phyloP scores from a whole-genome alignment of 2,888 invertebrate species.

The Lacanobia wlatinum region DNA sequence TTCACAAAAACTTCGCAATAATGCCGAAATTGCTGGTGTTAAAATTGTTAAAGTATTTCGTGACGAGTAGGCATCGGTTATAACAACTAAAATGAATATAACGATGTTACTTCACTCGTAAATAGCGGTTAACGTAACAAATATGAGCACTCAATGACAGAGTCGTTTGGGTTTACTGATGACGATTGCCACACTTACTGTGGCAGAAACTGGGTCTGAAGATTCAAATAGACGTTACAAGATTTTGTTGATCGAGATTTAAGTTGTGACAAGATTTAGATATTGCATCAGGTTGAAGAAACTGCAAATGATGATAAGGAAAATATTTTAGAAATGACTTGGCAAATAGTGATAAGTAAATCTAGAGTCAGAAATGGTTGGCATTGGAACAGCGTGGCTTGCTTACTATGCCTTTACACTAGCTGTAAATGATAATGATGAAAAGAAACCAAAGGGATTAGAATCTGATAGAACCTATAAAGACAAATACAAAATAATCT shows the following conservation, averaged over 20 bases:
- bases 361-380: background rate
- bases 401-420: background rate
- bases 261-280: conserved; percentile 17
- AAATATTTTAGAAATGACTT: background rate
- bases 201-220: conserved; percentile 30
- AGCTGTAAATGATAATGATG: conserved; percentile 1
- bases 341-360: background rate
- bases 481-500: background rate
- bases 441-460: background rate
- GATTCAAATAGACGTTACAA: conserved; percentile 14
- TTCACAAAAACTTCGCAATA: conserved; percentile 32
- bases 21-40: conserved; percentile 24
- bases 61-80: conserved; percentile 14
- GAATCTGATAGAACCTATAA: background rate
- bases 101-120: conserved; percentile 41
- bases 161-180: conserved; percentile 30
- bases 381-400: background rate
- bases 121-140: conserved; percentile 51
- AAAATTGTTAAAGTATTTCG: conserved; percentile 28
- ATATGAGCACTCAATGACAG: conserved; percentile 45
- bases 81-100: conserved; percentile 34
- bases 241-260: conserved; percentile 30
- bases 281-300: conserved; percentile 10
- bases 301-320: background rate
- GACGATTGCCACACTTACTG: conserved; percentile 39